A percentile compares a stretch with the other conserved stretches of the same genome.
These are phyloP conservation scores for Felis chaus DNA, from an alignment of 2,113 vertebrate genomes.

Conservation along the genomic window DNA sequence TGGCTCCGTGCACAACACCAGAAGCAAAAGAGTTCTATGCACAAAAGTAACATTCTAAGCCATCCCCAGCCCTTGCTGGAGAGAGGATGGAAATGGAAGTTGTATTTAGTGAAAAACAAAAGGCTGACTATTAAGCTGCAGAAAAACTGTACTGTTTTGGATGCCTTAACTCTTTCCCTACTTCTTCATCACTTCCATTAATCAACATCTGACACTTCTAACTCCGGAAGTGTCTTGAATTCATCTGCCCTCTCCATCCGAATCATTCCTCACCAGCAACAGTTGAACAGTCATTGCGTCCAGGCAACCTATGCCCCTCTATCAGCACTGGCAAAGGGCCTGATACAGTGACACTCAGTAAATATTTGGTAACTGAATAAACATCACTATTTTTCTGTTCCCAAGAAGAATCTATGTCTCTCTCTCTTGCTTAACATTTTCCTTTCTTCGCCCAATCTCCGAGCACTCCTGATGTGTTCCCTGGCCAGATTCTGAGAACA, in stretches of 20 bases:
- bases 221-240: neutral
- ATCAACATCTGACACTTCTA: conserved; percentile 14
- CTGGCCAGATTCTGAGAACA: neutral
- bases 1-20: neutral
- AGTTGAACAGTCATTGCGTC: neutral
- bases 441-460: neutral
- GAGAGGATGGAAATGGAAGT: neutral
- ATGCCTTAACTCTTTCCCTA: neutral
- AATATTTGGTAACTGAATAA: neutral
- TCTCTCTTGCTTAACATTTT: neutral
- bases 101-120: conserved; percentile 56
- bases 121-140: conserved; percentile 11
- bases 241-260: neutral
- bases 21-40: conserved; percentile 4
- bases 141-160: conserved; percentile 31
- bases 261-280: neutral
- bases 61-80: conserved; percentile 34
- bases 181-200: neutral
- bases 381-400: neutral
- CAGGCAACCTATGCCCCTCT: neutral
- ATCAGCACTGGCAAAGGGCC: neutral
- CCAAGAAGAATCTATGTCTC: neutral
- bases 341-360: neutral
- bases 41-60: conserved; percentile 61
- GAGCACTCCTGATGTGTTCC: neutral